phyloP scores from a whole-genome alignment of 2,888 invertebrate species.

The Plemyria rubiginata region DNA sequence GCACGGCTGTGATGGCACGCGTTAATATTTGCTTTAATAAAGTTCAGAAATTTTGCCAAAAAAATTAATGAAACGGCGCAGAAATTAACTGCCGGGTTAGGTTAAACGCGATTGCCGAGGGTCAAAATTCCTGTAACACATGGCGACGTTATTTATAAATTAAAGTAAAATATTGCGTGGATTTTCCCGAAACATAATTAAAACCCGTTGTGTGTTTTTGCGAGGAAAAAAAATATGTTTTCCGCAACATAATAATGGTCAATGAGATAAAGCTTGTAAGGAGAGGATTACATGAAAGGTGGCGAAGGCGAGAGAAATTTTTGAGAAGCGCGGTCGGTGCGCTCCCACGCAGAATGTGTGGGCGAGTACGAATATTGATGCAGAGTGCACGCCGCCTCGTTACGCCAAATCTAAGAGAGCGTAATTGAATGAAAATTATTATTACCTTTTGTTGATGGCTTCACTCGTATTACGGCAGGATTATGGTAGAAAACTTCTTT shows the following conservation, averaged over 20 bases:
- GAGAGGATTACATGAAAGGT: constrained; percentile 58
- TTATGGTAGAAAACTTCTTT: not conserved
- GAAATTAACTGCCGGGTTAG: constrained; percentile 73
- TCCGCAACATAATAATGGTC: constrained; percentile 50
- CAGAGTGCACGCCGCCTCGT: constrained; percentile 54
- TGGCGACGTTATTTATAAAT: constrained; percentile 69
- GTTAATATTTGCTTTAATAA: constrained; percentile 77
- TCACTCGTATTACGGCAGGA: constrained; percentile 4
- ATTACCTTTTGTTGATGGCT: constrained; percentile 34
- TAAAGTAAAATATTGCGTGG: constrained; percentile 57
- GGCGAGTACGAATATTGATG: constrained; percentile 72
- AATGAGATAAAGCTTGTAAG: constrained; percentile 56
- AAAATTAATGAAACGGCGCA: constrained; percentile 58
- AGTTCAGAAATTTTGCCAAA: constrained; percentile 68
- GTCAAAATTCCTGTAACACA: constrained; percentile 62
- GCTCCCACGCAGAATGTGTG: constrained; percentile 60
- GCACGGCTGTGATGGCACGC: constrained; percentile 67
- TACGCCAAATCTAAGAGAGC: constrained; percentile 59
- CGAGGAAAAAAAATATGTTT: constrained; percentile 34
- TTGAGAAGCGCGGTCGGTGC: constrained; percentile 56
- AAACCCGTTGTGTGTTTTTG: constrained; percentile 38
- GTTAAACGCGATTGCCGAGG: constrained; percentile 66
- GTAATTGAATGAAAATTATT: constrained; percentile 56
- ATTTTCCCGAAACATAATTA: constrained; percentile 54
- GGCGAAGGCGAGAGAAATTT: constrained; percentile 58